These are phyloP conservation scores for Siniperca obscura DNA, from an alignment of 2,797 vertebrate species.

Conservation along the genomic window DNA sequence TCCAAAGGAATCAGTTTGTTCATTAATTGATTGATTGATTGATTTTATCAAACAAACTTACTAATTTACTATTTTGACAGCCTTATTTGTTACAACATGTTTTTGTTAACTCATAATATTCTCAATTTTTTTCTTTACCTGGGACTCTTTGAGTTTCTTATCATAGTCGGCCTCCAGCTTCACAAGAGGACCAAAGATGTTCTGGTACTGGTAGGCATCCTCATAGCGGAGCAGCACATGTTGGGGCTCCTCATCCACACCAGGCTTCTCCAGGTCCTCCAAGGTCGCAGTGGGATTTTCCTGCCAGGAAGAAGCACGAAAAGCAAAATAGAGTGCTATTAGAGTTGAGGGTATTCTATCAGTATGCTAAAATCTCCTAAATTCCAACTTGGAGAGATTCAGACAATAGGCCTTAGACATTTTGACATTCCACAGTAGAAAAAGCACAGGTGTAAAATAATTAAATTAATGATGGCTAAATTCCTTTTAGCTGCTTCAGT, in stretches of 20 bases:
- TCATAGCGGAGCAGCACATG: constrained; percentile 94
- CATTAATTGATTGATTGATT: neutral
- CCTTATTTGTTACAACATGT: neutral
- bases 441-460: neutral
- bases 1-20: neutral
- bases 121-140: constrained; percentile 73
- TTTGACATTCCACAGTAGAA: neutral
- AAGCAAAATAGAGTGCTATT: neutral
- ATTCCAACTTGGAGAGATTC: neutral
- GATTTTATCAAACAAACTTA: neutral
- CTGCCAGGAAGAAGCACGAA: constrained; percentile 68
- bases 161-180: constrained; percentile 97
- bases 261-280: constrained; percentile 95
- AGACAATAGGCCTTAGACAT: neutral
- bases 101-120: no score
- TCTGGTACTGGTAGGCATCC: constrained; percentile 97
- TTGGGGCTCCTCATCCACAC: constrained; percentile 95
- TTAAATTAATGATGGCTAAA: neutral
- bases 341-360: neutral
- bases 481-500: neutral
- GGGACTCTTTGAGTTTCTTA: constrained; percentile 97
- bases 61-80: neutral
- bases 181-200: constrained; percentile 95
- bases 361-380: neutral
- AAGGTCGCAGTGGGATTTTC: constrained; percentile 95